Base-by-base conservation (phyloP, 1,140 invertebrate genomes). In the Trachymyrmex septentrionalis region DNA sequence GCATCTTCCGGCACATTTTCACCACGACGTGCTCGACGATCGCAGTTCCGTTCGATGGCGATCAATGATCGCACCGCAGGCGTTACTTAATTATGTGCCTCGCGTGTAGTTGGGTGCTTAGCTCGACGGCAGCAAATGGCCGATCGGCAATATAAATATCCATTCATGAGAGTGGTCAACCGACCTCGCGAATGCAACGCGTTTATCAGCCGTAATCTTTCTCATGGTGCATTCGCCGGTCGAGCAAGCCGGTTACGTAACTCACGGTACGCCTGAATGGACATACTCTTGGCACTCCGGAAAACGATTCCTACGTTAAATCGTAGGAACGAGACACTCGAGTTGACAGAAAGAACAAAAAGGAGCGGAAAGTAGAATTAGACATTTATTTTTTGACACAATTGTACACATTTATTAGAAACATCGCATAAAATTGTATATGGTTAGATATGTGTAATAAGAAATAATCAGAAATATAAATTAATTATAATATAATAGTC, bases 121-220 rank as follows among this genome's bases (percentile, higher is more conserved):
- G 34, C 38, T 78, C 66, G 24, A 14, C 71, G 24, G 12, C 48
- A 19, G 27, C 73, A 76, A 84, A 81, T 75, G 63, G 76, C 38
- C 64, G 64, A 73, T 86, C 77, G 61, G 73, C 66, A 84, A 86
- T 90, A 89, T 89, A 87, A 89, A 80, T 90, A 87, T 90, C 86
- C 88, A 91, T 91, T 91, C 88, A 91, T 91, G 87, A 91, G 85
- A 91, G 86, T 82, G 69, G 88, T 85, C 86, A 86, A 64, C 73
- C 73, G 89, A 89, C 76, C 88, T 90, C 88, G 88, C 89, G 76
- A 90, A 88, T 90, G 88, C 77, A 90, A 88, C 81, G 85, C 86
- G 89, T 84, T 90, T 91, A 90, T 90, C 89, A 86, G 55, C 77
- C 66, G 88, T 91, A 91, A 91, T 91, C 86, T 88, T 72, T 91